These are phyloP conservation scores for Vicugna pacos DNA, from an alignment of 2,113 vertebrate genomes.

Conservation along the genomic window DNA sequence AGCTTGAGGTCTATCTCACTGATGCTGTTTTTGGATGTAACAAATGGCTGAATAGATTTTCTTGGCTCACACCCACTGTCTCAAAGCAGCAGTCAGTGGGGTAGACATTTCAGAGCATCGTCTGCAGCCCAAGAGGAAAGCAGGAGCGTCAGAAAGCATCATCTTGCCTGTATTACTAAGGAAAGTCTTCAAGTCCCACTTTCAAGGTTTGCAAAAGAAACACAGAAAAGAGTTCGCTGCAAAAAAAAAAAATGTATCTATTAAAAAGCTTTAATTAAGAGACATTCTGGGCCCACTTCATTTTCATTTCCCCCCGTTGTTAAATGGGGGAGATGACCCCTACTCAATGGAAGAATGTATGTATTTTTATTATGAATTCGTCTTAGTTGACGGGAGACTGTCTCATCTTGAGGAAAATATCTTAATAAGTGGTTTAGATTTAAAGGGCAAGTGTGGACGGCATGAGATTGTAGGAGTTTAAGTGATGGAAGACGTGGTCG, in stretches of 20 bases:
- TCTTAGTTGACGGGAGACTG: not conserved
- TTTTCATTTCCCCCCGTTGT: not conserved
- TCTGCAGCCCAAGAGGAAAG: not conserved
- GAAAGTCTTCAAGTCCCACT: not conserved
- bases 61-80: slow-evolving; percentile 2
- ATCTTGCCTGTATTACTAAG: not conserved
- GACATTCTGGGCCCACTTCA: not conserved
- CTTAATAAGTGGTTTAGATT: not conserved
- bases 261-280: not conserved
- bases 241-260: not conserved
- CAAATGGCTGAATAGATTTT: slow-evolving; percentile 1
- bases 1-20: not conserved
- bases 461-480: not conserved
- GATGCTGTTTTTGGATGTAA: not conserved
- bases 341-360: not conserved
- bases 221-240: not conserved
- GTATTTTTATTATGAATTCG: not conserved
- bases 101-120: not conserved
- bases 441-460: not conserved
- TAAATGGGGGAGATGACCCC: not conserved
- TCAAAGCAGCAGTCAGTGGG: not conserved
- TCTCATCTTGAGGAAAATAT: not conserved
- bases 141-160: not conserved
- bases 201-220: not conserved
- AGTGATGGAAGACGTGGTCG: not conserved